These are phyloP conservation scores for Trichogramma evanescens DNA, from an alignment of 2,888 invertebrate genomes.

Conservation along the genomic window DNA sequence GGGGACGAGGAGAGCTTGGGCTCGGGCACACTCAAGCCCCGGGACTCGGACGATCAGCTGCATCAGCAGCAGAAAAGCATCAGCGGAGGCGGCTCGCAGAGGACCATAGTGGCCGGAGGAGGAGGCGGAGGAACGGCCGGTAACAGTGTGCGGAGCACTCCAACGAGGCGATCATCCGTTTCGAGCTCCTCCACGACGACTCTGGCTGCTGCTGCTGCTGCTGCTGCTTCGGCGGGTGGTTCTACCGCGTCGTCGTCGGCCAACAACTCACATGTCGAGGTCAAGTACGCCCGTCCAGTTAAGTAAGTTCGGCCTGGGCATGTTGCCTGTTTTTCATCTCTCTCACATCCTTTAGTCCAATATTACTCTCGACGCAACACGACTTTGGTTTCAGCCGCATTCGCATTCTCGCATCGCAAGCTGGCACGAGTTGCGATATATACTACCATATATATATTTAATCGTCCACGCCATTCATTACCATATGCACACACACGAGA, in stretches of 20 bases:
- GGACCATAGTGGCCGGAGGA: slow-evolving; percentile 28
- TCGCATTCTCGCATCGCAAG: neutral
- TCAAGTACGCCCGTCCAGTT: slow-evolving; percentile 43
- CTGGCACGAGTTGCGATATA: no score
- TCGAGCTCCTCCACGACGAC: slow-evolving; percentile 29
- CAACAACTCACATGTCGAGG: slow-evolving; percentile 33
- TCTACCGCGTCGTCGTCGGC: neutral
- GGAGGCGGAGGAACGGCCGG: slow-evolving; percentile 11
- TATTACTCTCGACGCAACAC: neutral
- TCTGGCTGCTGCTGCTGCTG: neutral
- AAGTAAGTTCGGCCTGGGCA: slow-evolving; percentile 35
- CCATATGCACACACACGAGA: neutral
- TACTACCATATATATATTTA: neutral
- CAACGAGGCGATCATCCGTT: slow-evolving; percentile 31
- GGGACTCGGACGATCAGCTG: slow-evolving; percentile 27
- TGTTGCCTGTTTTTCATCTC: slow-evolving; percentile 22
- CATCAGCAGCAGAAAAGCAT: slow-evolving; percentile 9
- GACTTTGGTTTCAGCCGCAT: slow-evolving; percentile 8
- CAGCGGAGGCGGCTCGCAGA: slow-evolving; percentile 26
- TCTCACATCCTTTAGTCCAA: neutral
- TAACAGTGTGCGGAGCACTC: slow-evolving; percentile 27
- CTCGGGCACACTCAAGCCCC: slow-evolving; percentile 32
- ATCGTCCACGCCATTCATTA: neutral
- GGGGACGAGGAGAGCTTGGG: slow-evolving; percentile 30
- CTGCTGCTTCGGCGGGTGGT: neutral